Percentiles rank a stretch among this genome's conserved stretches.
Conservation (phyloP, 2,797 vertebrate species). For the Catamblyrhynchus diadema region DNA sequence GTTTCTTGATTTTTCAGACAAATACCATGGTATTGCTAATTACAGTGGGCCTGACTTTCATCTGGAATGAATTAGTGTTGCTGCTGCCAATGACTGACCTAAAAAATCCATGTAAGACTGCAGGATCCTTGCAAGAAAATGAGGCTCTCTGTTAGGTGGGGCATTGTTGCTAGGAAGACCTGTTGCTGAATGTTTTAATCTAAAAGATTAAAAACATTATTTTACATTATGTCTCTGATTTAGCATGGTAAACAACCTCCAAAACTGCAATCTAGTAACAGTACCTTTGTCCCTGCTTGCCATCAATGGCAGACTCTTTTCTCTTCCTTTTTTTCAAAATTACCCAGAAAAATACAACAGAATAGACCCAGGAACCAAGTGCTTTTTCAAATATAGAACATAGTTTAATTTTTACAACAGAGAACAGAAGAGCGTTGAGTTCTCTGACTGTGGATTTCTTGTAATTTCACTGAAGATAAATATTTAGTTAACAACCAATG, state of each 20-base stretch:
- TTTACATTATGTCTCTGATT: slow-evolving; percentile 59
- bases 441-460: slow-evolving; percentile 17
- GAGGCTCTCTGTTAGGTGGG: neutral
- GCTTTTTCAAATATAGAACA: neutral
- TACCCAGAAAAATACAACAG: slow-evolving; percentile 17
- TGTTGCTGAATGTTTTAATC: slow-evolving; percentile 3
- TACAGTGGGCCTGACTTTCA: neutral
- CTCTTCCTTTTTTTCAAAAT: neutral
- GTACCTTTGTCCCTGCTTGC: neutral
- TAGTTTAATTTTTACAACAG: neutral
- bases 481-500: slow-evolving; percentile 22
- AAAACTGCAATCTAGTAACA: slow-evolving; percentile 50
- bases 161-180: slow-evolving; percentile 21
- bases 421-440: neutral
- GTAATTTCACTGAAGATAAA: slow-evolving; percentile 41
- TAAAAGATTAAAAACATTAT: slow-evolving; percentile 12
- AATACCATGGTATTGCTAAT: neutral
- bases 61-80: slow-evolving; percentile 21
- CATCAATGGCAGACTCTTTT: neutral
- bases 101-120: neutral
- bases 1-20: neutral
- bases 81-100: neutral
- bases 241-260: slow-evolving; percentile 47
- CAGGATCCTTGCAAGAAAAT: neutral
- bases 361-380: neutral